These are phyloP conservation scores for Cyclopterus lumpus DNA, from an alignment of 2,797 vertebrate species.

Conservation along the genomic window DNA sequence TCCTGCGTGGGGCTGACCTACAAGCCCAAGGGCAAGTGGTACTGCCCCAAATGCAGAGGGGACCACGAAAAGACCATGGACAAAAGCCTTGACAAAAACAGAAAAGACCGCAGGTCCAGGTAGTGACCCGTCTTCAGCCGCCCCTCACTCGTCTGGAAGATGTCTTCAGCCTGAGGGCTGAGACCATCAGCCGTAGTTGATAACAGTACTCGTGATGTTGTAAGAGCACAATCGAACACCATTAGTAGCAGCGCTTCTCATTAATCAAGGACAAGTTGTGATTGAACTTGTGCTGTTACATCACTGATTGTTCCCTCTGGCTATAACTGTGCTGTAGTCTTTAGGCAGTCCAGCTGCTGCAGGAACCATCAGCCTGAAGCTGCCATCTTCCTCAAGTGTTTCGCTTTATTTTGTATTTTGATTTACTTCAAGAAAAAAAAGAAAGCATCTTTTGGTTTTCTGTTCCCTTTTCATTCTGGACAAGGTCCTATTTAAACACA, in stretches of 20 bases:
- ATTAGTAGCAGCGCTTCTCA: slow-evolving; percentile 59
- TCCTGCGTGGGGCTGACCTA: slow-evolving; percentile 97
- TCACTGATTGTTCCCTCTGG: slow-evolving; percentile 37
- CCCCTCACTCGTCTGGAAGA: neutral
- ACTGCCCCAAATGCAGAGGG: slow-evolving; percentile 96
- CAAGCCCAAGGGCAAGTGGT: slow-evolving; percentile 99
- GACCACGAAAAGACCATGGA: slow-evolving; percentile 99
- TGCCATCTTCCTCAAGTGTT: slow-evolving; percentile 43
- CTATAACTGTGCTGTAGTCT: slow-evolving; percentile 26
- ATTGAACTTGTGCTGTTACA: slow-evolving; percentile 56
- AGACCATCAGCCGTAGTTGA: slow-evolving; percentile 23
- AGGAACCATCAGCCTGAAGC: slow-evolving; percentile 46
- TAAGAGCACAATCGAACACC: slow-evolving; percentile 67
- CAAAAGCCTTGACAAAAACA: slow-evolving; percentile 96
- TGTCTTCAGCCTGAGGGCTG: slow-evolving; percentile 3
- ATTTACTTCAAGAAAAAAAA: slow-evolving; percentile 27
- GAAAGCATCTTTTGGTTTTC: slow-evolving; percentile 41
- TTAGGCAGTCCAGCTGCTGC: slow-evolving; percentile 43
- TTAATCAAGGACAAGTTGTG: slow-evolving; percentile 54
- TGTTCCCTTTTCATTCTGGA: slow-evolving; percentile 23
- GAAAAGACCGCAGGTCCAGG: slow-evolving; percentile 96
- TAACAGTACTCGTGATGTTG: slow-evolving; percentile 43
- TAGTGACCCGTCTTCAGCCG: slow-evolving; percentile 81
- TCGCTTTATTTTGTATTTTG: slow-evolving; percentile 24
- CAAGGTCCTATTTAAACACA: slow-evolving; percentile 8